phyloP scores from a whole-genome alignment of 2,797 vertebrate genomes.

The Columba guinea region DNA sequence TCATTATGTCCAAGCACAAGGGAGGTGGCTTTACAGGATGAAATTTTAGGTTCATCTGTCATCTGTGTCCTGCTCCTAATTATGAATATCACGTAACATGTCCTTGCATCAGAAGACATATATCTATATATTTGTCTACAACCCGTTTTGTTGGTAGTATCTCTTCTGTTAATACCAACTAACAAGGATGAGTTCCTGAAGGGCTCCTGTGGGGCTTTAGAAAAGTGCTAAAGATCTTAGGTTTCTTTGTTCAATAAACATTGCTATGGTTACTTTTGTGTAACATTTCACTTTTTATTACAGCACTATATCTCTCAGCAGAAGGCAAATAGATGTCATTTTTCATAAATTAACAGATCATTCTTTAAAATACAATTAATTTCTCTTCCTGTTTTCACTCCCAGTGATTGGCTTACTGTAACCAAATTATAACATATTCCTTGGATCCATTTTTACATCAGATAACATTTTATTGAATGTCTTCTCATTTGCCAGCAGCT shows the following conservation, averaged over 20 bases:
- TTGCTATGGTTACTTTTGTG: background rate
- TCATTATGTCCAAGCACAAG: background rate
- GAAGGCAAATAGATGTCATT: background rate
- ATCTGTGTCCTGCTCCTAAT: background rate
- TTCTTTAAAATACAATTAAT: background rate
- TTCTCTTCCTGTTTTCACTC: background rate
- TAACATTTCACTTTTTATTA: background rate
- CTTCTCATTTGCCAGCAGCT: background rate
- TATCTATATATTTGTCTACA: background rate
- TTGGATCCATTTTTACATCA: background rate
- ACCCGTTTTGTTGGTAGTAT: background rate
- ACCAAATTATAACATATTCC: background rate
- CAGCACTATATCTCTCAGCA: background rate
- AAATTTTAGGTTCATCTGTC: background rate
- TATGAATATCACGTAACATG: background rate
- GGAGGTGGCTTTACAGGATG: background rate
- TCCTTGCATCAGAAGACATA: fast-evolving
- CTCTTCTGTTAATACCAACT: background rate
- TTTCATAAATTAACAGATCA: background rate
- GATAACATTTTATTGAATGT: background rate
- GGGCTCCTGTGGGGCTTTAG: background rate
- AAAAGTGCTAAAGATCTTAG: constrained; percentile 2
- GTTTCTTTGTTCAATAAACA: constrained; percentile 14
- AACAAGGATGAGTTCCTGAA: constrained; percentile 3
- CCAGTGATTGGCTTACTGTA: background rate